Evolutionary conservation across 2,113 vertebrate genomes (phyloP), one percentile per base, ranked within the genome.

Genomic region (Microcebus ravelobensis): DNA sequence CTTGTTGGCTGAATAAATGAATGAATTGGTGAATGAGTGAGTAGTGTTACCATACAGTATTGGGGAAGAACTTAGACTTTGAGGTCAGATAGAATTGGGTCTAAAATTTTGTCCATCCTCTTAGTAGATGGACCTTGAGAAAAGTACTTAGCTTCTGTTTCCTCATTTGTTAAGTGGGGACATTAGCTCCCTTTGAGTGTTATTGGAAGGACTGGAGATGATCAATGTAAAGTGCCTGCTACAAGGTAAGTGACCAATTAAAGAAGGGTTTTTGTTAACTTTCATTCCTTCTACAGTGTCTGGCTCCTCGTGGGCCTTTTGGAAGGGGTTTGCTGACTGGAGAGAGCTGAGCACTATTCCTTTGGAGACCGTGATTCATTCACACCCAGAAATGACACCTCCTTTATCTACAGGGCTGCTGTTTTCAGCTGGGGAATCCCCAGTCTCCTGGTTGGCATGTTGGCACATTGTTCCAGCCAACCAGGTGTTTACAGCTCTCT

Each of bases 111-210:
- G 39, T 70, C 81, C 36, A 91, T 90, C 8, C 63, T 91, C 80
- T 94, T 83, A 52, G n/a, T 93, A 63, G 27, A 13, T 57, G 1
- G 63, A 83, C 68, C 52, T 96, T 95, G 59, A 95, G 94, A 93
- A 95, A 89, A 86, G 81, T 36, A 48, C 20, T 61, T 65, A 77
- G 34, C 36, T 92, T 91, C 17, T 29, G 5, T 55, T 71, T 90
- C 77, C 71, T 71, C 23, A 63, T 93, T 90, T 71, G n/a, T 68
- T 48, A 27, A 39, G 11, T 45, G 15, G 71, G 59, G 57, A 65
- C 50, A 42, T 87, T 45, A 70, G 81, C 45, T 96, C 50, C 55
- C 36, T 96, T 80, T 67, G 70, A 77, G 36, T 71, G 13, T 92
- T 90, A 74, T 13, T 80, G 42, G 70, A 85, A 96, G 31, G 36